phyloP scores from a whole-genome alignment of 2,113 vertebrate species.

The Pholis gunnellus region DNA sequence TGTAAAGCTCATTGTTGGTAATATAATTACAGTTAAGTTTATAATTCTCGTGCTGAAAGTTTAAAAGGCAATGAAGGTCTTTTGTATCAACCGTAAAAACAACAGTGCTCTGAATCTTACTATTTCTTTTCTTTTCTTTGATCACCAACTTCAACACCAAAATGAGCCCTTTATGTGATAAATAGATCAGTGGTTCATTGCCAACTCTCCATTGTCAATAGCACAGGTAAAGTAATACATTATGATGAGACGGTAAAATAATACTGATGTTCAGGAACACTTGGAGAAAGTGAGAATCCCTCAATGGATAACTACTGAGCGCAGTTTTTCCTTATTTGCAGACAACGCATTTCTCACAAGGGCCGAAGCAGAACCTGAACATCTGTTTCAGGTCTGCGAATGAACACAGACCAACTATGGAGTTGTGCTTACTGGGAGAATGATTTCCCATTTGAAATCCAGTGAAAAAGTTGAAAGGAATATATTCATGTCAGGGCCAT shows the following conservation, averaged over 20 bases:
- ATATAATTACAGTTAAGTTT: background rate
- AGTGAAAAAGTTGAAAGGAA: conserved; percentile 65
- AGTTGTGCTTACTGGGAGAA: conserved; percentile 69
- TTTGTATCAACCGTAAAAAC: background rate
- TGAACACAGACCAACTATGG: conserved; percentile 62
- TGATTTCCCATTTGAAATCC: conserved; percentile 74
- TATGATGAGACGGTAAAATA: conserved; percentile 10
- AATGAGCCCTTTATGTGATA: conserved; percentile 49
- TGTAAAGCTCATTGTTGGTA: background rate
- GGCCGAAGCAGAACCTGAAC: conserved; percentile 59
- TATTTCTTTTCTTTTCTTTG: conserved; percentile 52
- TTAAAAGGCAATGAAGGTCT: background rate
- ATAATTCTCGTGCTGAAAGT: background rate
- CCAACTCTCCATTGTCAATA: background rate
- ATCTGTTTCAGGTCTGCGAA: conserved; percentile 78
- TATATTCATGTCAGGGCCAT: conserved; percentile 56
- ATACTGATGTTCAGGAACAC: conserved; percentile 29
- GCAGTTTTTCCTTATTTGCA: conserved; percentile 66
- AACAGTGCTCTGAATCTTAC: background rate
- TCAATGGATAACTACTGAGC: conserved; percentile 36
- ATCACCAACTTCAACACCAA: conserved; percentile 45
- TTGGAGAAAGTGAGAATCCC: conserved; percentile 29
- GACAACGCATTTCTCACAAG: conserved; percentile 64
- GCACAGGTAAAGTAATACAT: conserved; percentile 10
- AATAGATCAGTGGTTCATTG: conserved; percentile 45